These are phyloP conservation scores for Augochlora pura DNA, from an alignment of 1,140 invertebrate genomes.

Conservation along the genomic window DNA sequence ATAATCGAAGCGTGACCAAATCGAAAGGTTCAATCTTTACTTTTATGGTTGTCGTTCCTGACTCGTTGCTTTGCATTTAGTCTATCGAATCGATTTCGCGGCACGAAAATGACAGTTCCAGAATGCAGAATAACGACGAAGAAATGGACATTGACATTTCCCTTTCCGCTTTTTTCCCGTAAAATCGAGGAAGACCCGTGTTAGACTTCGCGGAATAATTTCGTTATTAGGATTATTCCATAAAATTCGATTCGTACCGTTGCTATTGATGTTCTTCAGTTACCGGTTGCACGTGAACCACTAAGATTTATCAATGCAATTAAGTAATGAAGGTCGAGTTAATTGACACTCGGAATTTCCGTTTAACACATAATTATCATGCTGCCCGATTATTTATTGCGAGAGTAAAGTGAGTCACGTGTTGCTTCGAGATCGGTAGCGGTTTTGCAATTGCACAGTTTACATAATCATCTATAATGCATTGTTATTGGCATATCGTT, in stretches of 20 bases:
- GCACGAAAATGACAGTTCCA: background rate
- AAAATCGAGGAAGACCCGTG: background rate
- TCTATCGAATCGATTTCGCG: background rate
- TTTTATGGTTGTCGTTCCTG: background rate
- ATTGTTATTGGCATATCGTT: no score
- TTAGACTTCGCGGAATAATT: background rate
- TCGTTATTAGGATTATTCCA: background rate
- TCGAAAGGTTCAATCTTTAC: background rate
- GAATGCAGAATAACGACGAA: background rate
- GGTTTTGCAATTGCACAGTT: no score
- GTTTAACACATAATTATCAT: background rate
- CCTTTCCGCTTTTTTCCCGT: background rate
- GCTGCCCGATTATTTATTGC: background rate
- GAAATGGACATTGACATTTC: conserved; percentile 13
- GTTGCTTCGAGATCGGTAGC: background rate
- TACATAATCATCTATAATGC: no score
- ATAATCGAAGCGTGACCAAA: background rate
- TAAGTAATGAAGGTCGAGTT: background rate
- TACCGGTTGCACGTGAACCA: background rate
- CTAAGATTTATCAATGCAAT: background rate
- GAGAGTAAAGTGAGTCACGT: background rate
- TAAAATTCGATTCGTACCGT: background rate
- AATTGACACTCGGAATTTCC: background rate
- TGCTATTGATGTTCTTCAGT: background rate
- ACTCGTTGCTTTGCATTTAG: background rate